A percentile compares a stretch with the other conserved stretches of the same genome.
These are phyloP conservation scores for Icerya purchasi DNA, from an alignment of 2,888 invertebrate genomes.

Conservation along the genomic window DNA sequence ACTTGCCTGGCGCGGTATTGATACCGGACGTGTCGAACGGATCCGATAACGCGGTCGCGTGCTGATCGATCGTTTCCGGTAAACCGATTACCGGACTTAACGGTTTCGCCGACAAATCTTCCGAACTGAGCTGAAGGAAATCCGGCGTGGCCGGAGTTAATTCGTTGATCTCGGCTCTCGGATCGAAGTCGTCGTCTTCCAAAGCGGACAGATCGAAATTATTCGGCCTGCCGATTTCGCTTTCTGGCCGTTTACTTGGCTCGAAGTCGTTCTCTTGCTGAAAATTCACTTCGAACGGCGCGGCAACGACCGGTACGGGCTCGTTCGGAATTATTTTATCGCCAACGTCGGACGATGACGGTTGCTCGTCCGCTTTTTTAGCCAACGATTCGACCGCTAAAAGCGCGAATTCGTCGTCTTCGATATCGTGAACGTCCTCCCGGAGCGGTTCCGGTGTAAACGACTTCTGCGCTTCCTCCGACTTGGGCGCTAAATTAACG, in stretches of 20 bases:
- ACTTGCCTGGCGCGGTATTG: conserved; percentile 31
- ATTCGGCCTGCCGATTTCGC: neutral
- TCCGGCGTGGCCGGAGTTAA: conserved; percentile 15
- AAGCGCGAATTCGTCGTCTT: conserved; percentile 54
- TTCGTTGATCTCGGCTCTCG: conserved; percentile 33
- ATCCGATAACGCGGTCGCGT: conserved; percentile 28
- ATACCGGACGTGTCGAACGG: conserved; percentile 45
- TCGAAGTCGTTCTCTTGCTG: neutral
- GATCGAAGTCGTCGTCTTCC: conserved; percentile 61
- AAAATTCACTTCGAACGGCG: neutral
- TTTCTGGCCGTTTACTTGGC: neutral
- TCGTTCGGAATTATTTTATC: neutral
- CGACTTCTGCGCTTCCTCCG: neutral
- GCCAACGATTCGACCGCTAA: conserved; percentile 54
- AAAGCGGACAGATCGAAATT: conserved; percentile 16
- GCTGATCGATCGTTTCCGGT: neutral
- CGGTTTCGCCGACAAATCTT: neutral
- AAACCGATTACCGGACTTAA: neutral
- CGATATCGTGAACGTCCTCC: conserved; percentile 35
- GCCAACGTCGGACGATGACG: conserved; percentile 16
- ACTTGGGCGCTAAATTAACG: conserved; percentile 8
- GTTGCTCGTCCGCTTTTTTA: conserved; percentile 32
- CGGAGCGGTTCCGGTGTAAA: neutral
- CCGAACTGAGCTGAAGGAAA: neutral
- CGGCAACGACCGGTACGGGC: conserved; percentile 6